Evolutionary conservation across 2,888 invertebrate genomes (phyloP).

Genomic region (Eurois occulta): DNA sequence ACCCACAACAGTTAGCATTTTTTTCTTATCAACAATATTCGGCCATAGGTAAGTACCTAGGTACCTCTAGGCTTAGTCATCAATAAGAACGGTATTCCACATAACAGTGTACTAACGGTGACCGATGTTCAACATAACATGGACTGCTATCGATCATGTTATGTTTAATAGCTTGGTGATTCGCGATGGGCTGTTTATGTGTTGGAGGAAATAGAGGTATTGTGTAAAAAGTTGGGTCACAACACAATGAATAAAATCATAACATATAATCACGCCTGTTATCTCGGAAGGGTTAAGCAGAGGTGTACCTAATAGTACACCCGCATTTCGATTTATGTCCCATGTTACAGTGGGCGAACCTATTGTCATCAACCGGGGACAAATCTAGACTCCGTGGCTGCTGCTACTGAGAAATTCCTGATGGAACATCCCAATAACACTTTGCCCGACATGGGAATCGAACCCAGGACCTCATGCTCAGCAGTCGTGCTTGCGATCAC

Average conservation of each 20-base stretch:
- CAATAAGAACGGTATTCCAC: conserved; percentile 55
- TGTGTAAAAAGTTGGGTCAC: background rate
- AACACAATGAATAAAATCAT: background rate
- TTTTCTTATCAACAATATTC: conserved; percentile 28
- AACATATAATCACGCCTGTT: too few relatives aligned
- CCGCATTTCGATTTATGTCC: too few relatives aligned
- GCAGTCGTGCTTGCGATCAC: too few relatives aligned
- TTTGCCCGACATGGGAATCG: too few relatives aligned
- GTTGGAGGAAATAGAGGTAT: background rate
- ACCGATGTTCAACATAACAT: conserved; percentile 39
- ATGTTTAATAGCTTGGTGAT: conserved; percentile 37
- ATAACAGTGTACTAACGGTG: conserved; percentile 61
- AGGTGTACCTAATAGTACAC: too few relatives aligned
- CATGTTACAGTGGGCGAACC: too few relatives aligned
- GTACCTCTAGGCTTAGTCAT: conserved; percentile 47
- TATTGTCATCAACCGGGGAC: too few relatives aligned
- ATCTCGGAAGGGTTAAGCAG: too few relatives aligned
- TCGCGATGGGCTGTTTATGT: conserved; percentile 29
- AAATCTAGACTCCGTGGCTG: too few relatives aligned
- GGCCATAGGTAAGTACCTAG: conserved; percentile 6
- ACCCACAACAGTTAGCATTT: background rate
- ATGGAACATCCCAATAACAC: too few relatives aligned
- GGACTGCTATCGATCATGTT: conserved; percentile 52
- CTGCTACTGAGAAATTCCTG: too few relatives aligned
- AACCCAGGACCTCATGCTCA: too few relatives aligned